Percentiles rank a stretch among this genome's conserved stretches.
phyloP scores from a whole-genome alignment of 1,140 invertebrate genomes.

The Goniozus legneri region DNA sequence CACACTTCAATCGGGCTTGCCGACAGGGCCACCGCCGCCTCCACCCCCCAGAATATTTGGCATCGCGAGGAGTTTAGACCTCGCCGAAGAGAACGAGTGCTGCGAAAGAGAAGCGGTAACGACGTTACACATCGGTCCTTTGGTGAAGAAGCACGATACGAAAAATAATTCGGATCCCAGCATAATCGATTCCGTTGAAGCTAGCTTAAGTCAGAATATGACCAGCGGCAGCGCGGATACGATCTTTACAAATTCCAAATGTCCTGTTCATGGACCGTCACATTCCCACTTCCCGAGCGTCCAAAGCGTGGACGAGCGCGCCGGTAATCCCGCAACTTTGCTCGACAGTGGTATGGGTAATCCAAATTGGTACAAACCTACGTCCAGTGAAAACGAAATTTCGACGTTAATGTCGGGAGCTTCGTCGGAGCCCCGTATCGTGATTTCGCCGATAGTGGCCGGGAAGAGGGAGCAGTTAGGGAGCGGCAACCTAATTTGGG shows the following conservation, averaged over 20 bases:
- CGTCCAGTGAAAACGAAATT: constrained; percentile 5
- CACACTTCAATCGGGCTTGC: constrained; percentile 11
- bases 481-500: constrained; percentile 10
- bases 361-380: constrained; percentile 37
- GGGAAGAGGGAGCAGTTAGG: constrained; percentile 2
- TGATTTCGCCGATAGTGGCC: constrained; percentile 3
- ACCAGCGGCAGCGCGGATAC: constrained; percentile 20
- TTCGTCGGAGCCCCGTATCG: constrained; percentile 18
- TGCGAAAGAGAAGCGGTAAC: constrained; percentile 35
- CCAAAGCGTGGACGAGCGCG: constrained; percentile 22
- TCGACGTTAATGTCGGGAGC: constrained; percentile 4
- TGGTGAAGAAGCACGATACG: constrained; percentile 32
- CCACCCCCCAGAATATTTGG: constrained; percentile 43
- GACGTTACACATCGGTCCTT: constrained; percentile 44
- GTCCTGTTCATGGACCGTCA: constrained; percentile 29
- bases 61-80: constrained; percentile 28
- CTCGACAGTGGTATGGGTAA: constrained; percentile 26
- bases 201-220: neutral
- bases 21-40: constrained; percentile 29
- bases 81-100: constrained; percentile 33
- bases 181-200: constrained; percentile 33
- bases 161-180: constrained; percentile 34
- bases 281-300: constrained; percentile 11
- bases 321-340: constrained; percentile 17
- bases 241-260: constrained; percentile 27